phyloP scores from a whole-genome alignment of 2,113 vertebrate species.

The Pachycephala philippinensis region DNA sequence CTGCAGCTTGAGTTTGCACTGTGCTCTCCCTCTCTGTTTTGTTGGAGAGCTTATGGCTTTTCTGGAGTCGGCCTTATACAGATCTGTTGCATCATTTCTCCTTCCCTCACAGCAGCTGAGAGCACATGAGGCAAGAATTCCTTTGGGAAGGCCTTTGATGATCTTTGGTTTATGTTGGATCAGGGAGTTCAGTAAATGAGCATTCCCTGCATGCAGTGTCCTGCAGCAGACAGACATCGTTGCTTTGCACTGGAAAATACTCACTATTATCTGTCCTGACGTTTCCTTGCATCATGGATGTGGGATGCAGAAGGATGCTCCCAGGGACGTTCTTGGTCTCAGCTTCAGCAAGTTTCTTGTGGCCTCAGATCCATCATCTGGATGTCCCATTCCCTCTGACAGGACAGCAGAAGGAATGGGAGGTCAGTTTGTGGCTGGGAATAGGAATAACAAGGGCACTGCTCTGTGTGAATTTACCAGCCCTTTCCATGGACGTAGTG shows the following conservation, averaged over 20 bases:
- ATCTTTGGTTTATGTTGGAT: background rate
- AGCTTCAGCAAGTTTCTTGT: background rate
- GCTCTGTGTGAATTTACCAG: background rate
- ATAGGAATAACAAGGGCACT: background rate
- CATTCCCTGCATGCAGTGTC: rapidly evolving
- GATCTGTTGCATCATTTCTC: background rate
- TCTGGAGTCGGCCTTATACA: background rate
- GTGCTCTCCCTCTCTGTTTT: background rate
- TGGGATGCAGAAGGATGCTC: background rate
- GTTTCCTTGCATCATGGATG: rapidly evolving
- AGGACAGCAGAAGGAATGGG: background rate
- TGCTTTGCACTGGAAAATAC: background rate
- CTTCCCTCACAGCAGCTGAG: background rate
- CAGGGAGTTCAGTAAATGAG: background rate
- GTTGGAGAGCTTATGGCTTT: background rate
- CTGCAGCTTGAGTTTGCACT: background rate
- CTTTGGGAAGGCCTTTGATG: background rate
- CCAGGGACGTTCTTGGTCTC: background rate
- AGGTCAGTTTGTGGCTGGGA: rapidly evolving
- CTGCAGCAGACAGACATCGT: background rate
- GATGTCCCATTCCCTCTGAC: background rate
- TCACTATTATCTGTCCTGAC: rapidly evolving
- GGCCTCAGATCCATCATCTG: background rate
- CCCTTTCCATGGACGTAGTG: background rate
- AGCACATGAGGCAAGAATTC: background rate